These are phyloP conservation scores for Sterrhoptilus dennistouni DNA, from an alignment of 2,113 vertebrate genomes.

Conservation along the genomic window DNA sequence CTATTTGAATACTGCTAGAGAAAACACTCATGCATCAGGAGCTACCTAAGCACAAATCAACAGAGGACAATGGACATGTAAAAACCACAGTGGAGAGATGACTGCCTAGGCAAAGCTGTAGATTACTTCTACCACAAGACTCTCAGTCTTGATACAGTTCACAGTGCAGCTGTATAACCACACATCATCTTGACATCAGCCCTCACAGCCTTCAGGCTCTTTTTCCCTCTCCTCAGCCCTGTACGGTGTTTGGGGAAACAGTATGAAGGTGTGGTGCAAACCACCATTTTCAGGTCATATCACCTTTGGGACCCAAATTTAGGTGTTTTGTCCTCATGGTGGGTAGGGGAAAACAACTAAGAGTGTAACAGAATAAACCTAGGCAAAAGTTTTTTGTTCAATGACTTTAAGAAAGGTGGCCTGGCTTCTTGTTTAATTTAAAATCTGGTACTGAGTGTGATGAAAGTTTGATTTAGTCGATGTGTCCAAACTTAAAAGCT, in stretches of 20 bases:
- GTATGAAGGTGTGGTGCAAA: neutral
- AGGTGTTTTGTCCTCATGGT: neutral
- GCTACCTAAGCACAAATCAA: neutral
- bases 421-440: neutral
- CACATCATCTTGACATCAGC: neutral
- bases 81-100: neutral
- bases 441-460: neutral
- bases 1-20: neutral
- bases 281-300: neutral
- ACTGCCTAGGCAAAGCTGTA: neutral
- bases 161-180: neutral
- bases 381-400: neutral
- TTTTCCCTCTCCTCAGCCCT: neutral
- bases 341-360: neutral
- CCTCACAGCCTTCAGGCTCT: neutral
- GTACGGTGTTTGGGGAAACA: neutral
- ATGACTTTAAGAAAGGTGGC: neutral
- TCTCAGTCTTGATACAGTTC: neutral
- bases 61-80: neutral
- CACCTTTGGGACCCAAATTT: neutral
- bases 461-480: neutral
- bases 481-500: neutral
- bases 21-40: neutral
- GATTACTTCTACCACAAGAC: neutral
- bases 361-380: neutral